Conservation (phyloP, 2,113 vertebrate species). For the Nerophis ophidion region DNA sequence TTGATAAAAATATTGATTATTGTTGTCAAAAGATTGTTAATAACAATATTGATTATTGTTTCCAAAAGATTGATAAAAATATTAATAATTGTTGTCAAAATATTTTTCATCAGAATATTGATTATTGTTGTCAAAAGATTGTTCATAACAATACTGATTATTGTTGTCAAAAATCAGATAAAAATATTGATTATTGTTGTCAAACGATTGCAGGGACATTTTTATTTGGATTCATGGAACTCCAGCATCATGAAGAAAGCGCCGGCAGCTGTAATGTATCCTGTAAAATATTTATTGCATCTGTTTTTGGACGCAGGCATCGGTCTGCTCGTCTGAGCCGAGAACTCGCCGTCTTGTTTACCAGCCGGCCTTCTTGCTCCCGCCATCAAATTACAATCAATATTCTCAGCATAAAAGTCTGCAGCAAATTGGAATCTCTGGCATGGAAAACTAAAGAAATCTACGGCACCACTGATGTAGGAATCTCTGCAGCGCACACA, state of each 20-base stretch:
- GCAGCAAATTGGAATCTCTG: slow-evolving; percentile 56
- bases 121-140: too few species aligned
- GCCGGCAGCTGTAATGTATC: slow-evolving; percentile 26
- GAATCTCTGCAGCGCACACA: slow-evolving; percentile 38
- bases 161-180: too few species aligned
- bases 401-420: slow-evolving; percentile 55
- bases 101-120: too few species aligned
- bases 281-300: slow-evolving; percentile 27
- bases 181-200: too few species aligned
- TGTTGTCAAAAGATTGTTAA: too few species aligned
- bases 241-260: background rate
- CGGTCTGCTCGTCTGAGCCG: slow-evolving; percentile 30
- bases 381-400: slow-evolving; percentile 62
- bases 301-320: slow-evolving; percentile 29
- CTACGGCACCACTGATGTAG: slow-evolving; percentile 48
- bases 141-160: too few species aligned
- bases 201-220: too few species aligned
- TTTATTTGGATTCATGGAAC: background rate
- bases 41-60: too few species aligned
- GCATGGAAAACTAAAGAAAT: slow-evolving; percentile 39
- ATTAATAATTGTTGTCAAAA: too few species aligned
- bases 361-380: slow-evolving; percentile 30
- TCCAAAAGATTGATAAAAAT: too few species aligned
- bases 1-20: too few species aligned
- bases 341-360: slow-evolving; percentile 7